Conservation (phyloP, 2,888 invertebrate genomes). For the Limenitis camilla region DNA sequence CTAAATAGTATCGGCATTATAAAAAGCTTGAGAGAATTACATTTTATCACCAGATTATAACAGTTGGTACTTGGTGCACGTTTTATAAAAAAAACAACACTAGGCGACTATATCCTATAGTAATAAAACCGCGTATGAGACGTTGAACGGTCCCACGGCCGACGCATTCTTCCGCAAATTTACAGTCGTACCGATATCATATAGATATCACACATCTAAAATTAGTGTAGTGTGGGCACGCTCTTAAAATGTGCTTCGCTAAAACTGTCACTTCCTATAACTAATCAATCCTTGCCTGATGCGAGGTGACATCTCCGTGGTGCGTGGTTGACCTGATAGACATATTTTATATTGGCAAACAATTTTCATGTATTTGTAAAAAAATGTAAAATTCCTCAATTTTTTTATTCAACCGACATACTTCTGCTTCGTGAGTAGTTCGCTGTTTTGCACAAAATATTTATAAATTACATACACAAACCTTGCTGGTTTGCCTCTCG, state of each 20-base stretch:
- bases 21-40: not conserved
- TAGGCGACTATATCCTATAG: not conserved
- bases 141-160: constrained; percentile 11
- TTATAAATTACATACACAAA: too few relatives aligned
- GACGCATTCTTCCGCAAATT: constrained; percentile 31
- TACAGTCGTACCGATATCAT: constrained; percentile 34
- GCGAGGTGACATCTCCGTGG: constrained; percentile 1
- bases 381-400: too few relatives aligned
- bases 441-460: too few relatives aligned
- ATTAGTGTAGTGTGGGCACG: constrained; percentile 39
- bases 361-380: too few relatives aligned
- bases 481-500: too few relatives aligned
- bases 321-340: constrained; percentile 4
- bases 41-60: not conserved
- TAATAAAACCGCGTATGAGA: constrained; percentile 16
- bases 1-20: constrained; percentile 93
- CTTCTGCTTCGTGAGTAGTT: too few relatives aligned
- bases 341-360: not conserved
- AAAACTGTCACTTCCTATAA: constrained; percentile 50
- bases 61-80: too few relatives aligned
- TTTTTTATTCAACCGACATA: too few relatives aligned
- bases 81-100: not conserved
- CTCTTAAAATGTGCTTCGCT: constrained; percentile 42
- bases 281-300: constrained; percentile 38
- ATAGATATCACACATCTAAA: constrained; percentile 41